Percentiles rank a stretch among this genome's conserved stretches.
phyloP scores from a whole-genome alignment of 2,797 vertebrate genomes.

The Falco naumanni region DNA sequence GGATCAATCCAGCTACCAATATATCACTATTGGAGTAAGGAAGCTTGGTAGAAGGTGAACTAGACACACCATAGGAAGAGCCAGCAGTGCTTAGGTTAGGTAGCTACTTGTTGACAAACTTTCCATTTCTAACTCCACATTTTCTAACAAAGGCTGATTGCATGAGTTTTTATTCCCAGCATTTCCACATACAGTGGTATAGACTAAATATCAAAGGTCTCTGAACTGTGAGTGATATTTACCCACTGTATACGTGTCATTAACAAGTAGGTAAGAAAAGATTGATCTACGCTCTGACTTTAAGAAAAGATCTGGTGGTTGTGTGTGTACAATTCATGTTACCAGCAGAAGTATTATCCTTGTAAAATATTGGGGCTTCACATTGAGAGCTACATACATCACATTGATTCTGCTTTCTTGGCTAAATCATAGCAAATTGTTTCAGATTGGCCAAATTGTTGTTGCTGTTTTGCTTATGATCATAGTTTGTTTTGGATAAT shows the following conservation, averaged over 20 bases:
- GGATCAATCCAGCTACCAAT: background rate
- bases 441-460: background rate
- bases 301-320: background rate
- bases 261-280: constrained; percentile 48
- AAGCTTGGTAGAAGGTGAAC: background rate
- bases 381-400: background rate
- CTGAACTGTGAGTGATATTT: too few relatives aligned
- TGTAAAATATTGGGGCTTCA: background rate
- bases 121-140: background rate
- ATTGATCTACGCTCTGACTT: constrained; percentile 52
- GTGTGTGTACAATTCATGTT: background rate
- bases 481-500: background rate
- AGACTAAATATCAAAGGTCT: too few relatives aligned
- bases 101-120: background rate
- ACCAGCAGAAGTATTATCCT: background rate
- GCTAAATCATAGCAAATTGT: background rate
- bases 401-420: background rate
- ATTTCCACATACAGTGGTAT: background rate
- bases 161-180: background rate
- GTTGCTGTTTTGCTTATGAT: background rate
- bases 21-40: background rate
- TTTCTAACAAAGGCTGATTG: background rate
- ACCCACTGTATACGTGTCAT: too few relatives aligned
- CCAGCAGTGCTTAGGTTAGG: background rate
- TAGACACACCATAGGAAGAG: background rate